Base-by-base conservation (phyloP, 2,888 invertebrate genomes). In the Leistus spinibarbis region DNA sequence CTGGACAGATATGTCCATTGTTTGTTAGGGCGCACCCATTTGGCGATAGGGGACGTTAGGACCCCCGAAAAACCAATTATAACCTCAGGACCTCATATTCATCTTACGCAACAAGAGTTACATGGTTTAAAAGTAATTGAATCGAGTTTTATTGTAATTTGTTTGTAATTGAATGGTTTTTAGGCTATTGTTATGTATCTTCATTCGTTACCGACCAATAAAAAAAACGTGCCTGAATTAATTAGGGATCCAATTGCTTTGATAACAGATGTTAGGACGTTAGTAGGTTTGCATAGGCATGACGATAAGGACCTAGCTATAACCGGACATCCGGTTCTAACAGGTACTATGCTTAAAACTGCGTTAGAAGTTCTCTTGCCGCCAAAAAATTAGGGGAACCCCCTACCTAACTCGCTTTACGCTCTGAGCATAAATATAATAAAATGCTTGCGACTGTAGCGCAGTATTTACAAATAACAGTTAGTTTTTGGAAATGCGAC, bases 181-280 rank as follows among this genome's bases (percentile, higher is more conserved):
- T 86, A 91, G 89, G 95, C 95, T 69, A 95, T 98, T 79, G 95
- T 97, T 19, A 92, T 95, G 90, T 97, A 95, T 87, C 88, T 98
- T 17, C 95, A 96, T 82, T 93, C 94, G 83, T 86, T 98, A 81
- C 96, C 98, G 13, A 91, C 94, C 0, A 93, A 93, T 76, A 95
- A 96, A 82, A 96, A 96, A 85, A 95, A 94, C 74, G 95, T 98
- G 27, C 98, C 98, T 1, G 96, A 95, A 80, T 87, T 98, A 66
- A 91, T 98, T 20, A 90, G 91, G 0, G 95, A 98, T 84, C 96
- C 98, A 0, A 95, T 97, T 54, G 93, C 93, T 0, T 87, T 98
- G 54, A 94, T 98, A 68, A 91, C 93, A 77, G 97, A 98, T 83
- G 95, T 97, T 3, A 90, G 97, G 78, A 93, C 93, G 5, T 84